Percentiles rank a stretch among this genome's conserved stretches.
These are phyloP conservation scores for Pyrocephalus nanus DNA, from an alignment of 2,797 vertebrate species.

Conservation along the genomic window DNA sequence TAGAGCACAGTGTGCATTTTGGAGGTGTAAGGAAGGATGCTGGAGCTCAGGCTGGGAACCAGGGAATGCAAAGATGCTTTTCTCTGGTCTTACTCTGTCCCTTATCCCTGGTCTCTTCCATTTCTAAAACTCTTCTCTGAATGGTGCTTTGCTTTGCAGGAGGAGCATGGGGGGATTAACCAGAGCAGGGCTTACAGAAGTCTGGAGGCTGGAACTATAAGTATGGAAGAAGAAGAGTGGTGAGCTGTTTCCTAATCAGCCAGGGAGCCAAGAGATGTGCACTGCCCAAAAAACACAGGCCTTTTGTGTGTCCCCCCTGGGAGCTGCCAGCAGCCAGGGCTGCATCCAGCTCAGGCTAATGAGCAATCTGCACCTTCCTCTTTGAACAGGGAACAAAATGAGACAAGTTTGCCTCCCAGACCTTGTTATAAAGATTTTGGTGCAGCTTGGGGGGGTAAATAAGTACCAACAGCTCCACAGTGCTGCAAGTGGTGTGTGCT, in stretches of 20 bases:
- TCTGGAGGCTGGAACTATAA: not conserved
- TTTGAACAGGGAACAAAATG: not conserved
- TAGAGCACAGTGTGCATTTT: not conserved
- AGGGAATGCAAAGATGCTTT: not conserved
- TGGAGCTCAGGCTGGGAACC: not conserved
- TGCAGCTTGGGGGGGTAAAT: not conserved
- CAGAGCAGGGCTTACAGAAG: conserved; percentile 27
- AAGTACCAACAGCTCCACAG: not conserved
- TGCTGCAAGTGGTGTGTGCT: not conserved
- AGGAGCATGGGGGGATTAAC: not conserved
- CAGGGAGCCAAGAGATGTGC: not conserved
- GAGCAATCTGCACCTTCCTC: not conserved
- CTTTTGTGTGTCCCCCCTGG: not conserved
- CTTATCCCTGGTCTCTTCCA: not conserved
- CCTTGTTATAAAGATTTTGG: not conserved
- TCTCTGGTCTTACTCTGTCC: not conserved
- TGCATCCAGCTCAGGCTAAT: not conserved
- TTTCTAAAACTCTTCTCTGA: not conserved
- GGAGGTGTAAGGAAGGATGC: not conserved
- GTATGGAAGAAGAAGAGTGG: conserved; percentile 4
- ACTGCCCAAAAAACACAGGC: not conserved
- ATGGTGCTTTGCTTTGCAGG: conserved; percentile 1
- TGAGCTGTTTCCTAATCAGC: conserved; percentile 11
- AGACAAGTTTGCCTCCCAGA: not conserved
- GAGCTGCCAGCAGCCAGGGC: conserved; percentile 2